These are phyloP conservation scores for Nothobranchius kuhntae DNA, from an alignment of 2,113 vertebrate species.

Conservation along the genomic window DNA sequence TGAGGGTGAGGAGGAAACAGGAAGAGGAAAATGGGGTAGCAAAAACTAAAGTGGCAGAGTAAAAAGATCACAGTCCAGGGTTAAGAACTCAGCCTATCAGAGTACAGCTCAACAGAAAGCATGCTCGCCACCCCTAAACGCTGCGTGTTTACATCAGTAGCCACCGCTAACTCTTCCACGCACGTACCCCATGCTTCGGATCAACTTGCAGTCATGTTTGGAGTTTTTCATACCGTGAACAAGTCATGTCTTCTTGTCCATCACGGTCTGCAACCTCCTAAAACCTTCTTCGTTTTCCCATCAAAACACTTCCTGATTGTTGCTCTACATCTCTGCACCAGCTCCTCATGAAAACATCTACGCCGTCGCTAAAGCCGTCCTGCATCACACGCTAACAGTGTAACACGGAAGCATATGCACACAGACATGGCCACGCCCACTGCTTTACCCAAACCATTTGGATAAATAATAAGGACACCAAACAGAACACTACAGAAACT, in stretches of 20 bases:
- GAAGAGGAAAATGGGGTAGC: constrained; percentile 46
- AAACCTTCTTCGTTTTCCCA: constrained; percentile 9
- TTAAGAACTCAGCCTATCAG: constrained; percentile 56
- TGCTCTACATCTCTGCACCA: constrained; percentile 39
- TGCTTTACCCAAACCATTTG: constrained; percentile 60
- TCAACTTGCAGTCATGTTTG: constrained; percentile 18
- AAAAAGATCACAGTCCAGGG: constrained; percentile 47
- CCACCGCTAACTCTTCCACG: constrained; percentile 8
- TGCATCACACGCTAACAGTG: constrained; percentile 65
- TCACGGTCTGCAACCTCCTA: constrained; percentile 21
- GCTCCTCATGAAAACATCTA: constrained; percentile 25
- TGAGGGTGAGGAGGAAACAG: constrained; percentile 29
- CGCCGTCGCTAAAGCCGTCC: constrained; percentile 52
- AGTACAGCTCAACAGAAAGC: constrained; percentile 58
- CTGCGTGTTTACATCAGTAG: constrained; percentile 22
- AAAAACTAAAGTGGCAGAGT: constrained; percentile 50
- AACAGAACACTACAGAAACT: constrained; percentile 76
- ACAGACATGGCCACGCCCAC: constrained; percentile 62
- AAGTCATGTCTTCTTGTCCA: constrained; percentile 20
- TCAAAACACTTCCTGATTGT: constrained; percentile 14
- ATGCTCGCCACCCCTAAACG: constrained; percentile 46
- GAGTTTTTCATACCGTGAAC: constrained; percentile 5
- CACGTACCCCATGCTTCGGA: constrained; percentile 12
- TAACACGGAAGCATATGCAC: constrained; percentile 68
- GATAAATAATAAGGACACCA: constrained; percentile 75